Evolutionary conservation across 2,113 vertebrate genomes (phyloP), one percentile per base, ranked within the genome.

Genomic region (Coregonus clupeaformis): DNA sequence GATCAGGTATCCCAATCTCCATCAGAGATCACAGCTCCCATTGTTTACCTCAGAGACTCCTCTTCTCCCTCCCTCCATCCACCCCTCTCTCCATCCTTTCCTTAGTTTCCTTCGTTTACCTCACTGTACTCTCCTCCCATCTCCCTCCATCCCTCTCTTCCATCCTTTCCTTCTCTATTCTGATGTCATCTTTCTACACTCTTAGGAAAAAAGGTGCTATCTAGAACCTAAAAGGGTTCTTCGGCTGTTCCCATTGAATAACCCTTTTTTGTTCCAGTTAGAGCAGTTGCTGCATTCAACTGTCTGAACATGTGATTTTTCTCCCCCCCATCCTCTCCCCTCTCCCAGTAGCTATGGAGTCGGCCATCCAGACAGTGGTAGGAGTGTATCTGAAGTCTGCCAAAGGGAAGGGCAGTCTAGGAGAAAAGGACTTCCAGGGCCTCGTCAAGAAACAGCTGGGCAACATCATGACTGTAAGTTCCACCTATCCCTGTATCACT

Each of bases 11-110:
- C 90, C 75, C 59, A 69, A 6, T 32, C 32, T 36, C 72, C 11
- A 79, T 90, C 87, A 88, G 87, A 92, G 91, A 91, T 93, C 91
- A 91, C 83, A n/a, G n/a, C n/a, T n/a, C n/a, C n/a, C n/a, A n/a
- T n/a, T n/a, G n/a, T n/a, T n/a, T n/a, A n/a, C n/a, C 77, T 83
- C 72, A 79, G 82, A 87, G n/a, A n/a, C n/a, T n/a, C n/a, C n/a
- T 42, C 20, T 59, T 22, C 25, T 65, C 69, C 65, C 69, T 84
- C 82, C 27, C 70, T 76, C 72, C 72, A 7, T 69, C 69, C 49
- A 49, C 16, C 20, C 67, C 25, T 24, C 24, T 22, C 18, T 59
- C 18, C 20, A 59, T 59, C 20, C 57, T 14, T 22, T 49, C 47
- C 14, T 1, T 16, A 0, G 47, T 5, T 45, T 45, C 42, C 42